phyloP scores from a whole-genome alignment of 2,113 vertebrate species.

The Leuciscus idus region DNA sequence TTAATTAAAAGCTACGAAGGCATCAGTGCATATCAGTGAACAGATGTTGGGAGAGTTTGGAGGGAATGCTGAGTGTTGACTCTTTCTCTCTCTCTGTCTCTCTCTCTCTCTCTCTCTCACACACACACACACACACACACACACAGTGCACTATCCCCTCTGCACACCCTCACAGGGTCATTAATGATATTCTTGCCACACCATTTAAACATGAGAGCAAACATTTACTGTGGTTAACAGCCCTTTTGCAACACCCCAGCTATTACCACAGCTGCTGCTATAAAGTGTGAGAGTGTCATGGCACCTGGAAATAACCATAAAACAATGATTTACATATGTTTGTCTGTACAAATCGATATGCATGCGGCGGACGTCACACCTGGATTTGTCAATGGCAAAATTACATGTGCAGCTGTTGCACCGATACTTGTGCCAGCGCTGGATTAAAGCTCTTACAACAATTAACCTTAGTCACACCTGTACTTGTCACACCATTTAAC shows the following conservation, averaged over 20 bases:
- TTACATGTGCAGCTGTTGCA: conserved; percentile 11
- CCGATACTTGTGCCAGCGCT: not conserved
- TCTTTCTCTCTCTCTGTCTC: not conserved
- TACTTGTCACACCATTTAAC: conserved; percentile 16
- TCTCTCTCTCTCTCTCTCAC: not conserved
- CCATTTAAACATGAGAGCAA: conserved; percentile 54
- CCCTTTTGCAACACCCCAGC: conserved; percentile 48
- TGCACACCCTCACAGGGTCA: conserved; percentile 26
- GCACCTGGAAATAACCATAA: conserved; percentile 35
- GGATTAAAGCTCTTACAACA: conserved; percentile 22
- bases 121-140: not conserved
- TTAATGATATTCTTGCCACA: conserved; percentile 49
- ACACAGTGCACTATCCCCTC: conserved; percentile 17
- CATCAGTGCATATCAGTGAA: conserved; percentile 42
- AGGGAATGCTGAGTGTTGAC: conserved; percentile 12
- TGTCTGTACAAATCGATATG: not conserved
- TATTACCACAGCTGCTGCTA: conserved; percentile 52
- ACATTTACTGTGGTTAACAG: conserved; percentile 56
- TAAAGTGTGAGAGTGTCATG: conserved; percentile 13
- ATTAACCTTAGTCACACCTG: conserved; percentile 34
- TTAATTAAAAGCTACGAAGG: conserved; percentile 55
- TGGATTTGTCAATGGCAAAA: not conserved
- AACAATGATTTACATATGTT: not conserved
- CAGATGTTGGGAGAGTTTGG: conserved; percentile 44
- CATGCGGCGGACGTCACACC: not conserved